Conservation (phyloP, 1,140 invertebrate genomes). For the Leptinotarsa defecta region DNA sequence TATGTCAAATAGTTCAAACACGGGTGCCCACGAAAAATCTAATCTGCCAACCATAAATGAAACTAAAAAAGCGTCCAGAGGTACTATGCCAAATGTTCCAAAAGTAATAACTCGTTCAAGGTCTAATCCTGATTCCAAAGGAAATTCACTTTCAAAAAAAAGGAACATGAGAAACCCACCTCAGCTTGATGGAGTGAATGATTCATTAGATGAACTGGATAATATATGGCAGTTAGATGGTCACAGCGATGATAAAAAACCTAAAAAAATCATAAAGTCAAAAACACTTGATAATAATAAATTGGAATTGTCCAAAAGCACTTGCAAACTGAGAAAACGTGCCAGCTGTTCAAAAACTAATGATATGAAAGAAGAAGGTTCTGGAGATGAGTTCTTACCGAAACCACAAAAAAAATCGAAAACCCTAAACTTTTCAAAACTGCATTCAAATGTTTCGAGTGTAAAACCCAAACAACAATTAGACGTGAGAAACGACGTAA, state of each 20-base stretch:
- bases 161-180: slow-evolving; percentile 50
- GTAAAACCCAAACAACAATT: slow-evolving; percentile 35
- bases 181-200: slow-evolving; percentile 61
- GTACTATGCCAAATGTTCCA: slow-evolving; percentile 14
- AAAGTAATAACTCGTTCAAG: slow-evolving; percentile 10
- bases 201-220: slow-evolving; percentile 20
- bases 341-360: not conserved
- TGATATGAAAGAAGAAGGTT: not conserved
- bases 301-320: not conserved
- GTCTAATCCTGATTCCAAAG: not conserved
- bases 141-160: not conserved
- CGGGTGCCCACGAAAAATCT: not conserved
- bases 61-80: slow-evolving; percentile 3
- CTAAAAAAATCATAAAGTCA: not conserved
- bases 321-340: not conserved
- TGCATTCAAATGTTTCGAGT: not conserved
- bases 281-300: slow-evolving; percentile 2
- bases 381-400: slow-evolving; percentile 28
- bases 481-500: slow-evolving; percentile 58
- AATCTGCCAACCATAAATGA: not conserved
- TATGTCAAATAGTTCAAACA: too few species aligned
- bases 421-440: slow-evolving; percentile 20
- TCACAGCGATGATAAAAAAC: slow-evolving; percentile 28
- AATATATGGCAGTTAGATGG: slow-evolving; percentile 42
- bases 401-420: slow-evolving; percentile 7